Evolutionary conservation across 2,797 vertebrate genomes (phyloP), one percentile per base, ranked within the genome.

Genomic region (Oreochromis grahami): DNA sequence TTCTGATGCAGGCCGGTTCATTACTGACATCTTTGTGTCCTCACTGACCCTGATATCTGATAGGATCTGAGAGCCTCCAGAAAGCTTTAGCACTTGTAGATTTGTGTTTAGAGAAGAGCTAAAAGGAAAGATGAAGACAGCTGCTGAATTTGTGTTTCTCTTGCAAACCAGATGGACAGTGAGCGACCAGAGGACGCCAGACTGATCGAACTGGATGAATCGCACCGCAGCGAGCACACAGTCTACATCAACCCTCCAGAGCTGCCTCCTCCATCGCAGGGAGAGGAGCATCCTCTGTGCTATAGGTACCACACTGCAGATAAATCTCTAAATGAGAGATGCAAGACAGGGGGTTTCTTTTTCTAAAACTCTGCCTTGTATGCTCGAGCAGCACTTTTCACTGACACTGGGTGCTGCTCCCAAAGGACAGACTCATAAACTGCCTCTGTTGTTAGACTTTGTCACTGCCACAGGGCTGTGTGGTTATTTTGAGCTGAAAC

Each of bases 231-330:
- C 10, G 99, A 99, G 91, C 99, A 99, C 92, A 99, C 99, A 0
- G 99, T 99, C 83, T 99, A 98, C 87, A 97, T 99, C 94, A 99
- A 98, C 56, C 99, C 98, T 4, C 98, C 98, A 1, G 99, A 99
- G 92, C 97, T 99, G 78, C 98, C 98, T 63, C 97, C 96, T 5
- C 96, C 98, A 38, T 98, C 98, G 13, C 96, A 97, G 65, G 98
- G 98, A 84, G 98, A 99, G 89, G 99, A 99, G 82, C 97, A 98
- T 87, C 97, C 98, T 72, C 96, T 98, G 38, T 96, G 98, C 79
- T 98, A 99, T 93, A 99, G 99, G 98, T 98, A 97, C 48, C 10
- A 77, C 70, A 79, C 50, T 43, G 52, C 60, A 79, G 43, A 89
- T 84, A 15, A 29, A 48, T 82, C 9, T 78, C 50, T 72, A 11